Percentiles rank a stretch among this genome's conserved stretches.
Conservation (phyloP, 2,888 invertebrate genomes). For the Alsophila aescularia region DNA sequence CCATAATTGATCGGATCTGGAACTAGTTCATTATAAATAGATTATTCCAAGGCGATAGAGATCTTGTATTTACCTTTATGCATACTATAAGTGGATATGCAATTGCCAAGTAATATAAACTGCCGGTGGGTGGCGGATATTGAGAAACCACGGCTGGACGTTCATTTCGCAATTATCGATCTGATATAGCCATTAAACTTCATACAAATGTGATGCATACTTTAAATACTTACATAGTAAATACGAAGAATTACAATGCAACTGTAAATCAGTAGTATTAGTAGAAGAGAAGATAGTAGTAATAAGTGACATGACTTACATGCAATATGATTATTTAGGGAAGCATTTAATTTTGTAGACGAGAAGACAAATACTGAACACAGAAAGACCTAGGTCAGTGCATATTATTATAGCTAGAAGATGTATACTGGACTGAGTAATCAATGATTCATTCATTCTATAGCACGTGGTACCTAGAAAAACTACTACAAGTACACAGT, state of each 20-base stretch:
- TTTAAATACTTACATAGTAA: neutral
- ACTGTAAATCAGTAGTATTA: too few species aligned
- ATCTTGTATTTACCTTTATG: conserved; percentile 11
- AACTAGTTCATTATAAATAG: conserved; percentile 29
- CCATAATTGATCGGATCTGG: conserved; percentile 26
- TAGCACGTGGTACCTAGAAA: conserved; percentile 44
- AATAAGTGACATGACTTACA: too few species aligned
- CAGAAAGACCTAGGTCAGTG: too few species aligned
- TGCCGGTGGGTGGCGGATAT: conserved; percentile 62
- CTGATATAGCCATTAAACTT: conserved; percentile 36
- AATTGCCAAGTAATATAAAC: conserved; percentile 38
- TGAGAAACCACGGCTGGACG: conserved; percentile 51
- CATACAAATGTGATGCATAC: neutral
- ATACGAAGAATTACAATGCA: too few species aligned
- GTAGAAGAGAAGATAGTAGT: too few species aligned
- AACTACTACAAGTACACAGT: conserved; percentile 1
- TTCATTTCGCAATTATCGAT: conserved; percentile 63
- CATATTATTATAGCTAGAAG: conserved; percentile 19
- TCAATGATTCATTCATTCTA: conserved; percentile 50
- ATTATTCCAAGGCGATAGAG: conserved; percentile 10
- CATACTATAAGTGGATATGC: conserved; percentile 22
- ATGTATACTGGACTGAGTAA: conserved; percentile 37
- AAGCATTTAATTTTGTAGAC: too few species aligned
- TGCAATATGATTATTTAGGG: too few species aligned
- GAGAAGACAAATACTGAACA: neutral